Evolutionary conservation across 2,797 vertebrate genomes (phyloP).

Genomic region (Sebastes glaucus): DNA sequence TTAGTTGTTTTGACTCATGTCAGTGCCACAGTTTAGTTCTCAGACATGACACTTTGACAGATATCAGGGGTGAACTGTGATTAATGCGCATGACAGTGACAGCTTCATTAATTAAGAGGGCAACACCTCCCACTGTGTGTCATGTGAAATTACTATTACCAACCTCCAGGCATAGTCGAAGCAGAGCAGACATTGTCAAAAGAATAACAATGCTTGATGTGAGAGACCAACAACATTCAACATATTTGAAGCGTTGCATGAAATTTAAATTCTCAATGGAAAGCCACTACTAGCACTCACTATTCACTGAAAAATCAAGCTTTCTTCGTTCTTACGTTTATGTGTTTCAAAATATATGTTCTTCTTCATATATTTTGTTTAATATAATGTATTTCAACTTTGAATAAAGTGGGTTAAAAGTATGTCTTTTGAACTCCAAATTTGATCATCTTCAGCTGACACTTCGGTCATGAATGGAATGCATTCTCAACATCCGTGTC

Average conservation of each 20-base stretch:
- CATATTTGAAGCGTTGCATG: neutral
- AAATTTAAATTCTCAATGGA: neutral
- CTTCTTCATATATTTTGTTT: neutral
- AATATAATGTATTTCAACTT: neutral
- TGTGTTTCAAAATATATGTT: neutral
- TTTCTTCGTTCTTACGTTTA: neutral
- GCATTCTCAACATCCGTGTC: neutral
- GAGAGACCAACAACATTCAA: neutral
- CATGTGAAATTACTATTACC: slow-evolving; percentile 44
- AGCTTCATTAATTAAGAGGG: slow-evolving; percentile 55
- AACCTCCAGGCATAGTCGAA: slow-evolving; percentile 10
- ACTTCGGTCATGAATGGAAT: neutral
- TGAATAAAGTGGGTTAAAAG: neutral
- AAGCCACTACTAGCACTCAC: too few relatives aligned
- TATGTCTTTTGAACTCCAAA: neutral
- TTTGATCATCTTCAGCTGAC: neutral
- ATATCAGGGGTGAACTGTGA: slow-evolving; percentile 51
- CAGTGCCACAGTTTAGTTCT: slow-evolving; percentile 27
- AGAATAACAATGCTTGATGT: neutral
- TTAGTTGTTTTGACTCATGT: slow-evolving; percentile 43
- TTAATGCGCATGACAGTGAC: slow-evolving; percentile 56
- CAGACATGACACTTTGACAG: slow-evolving; percentile 44
- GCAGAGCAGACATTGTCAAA: slow-evolving; percentile 13
- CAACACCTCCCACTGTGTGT: slow-evolving; percentile 54
- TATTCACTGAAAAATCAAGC: neutral